Evolutionary conservation across 2,888 invertebrate species (phyloP).

Genomic region (Boloria selene): DNA sequence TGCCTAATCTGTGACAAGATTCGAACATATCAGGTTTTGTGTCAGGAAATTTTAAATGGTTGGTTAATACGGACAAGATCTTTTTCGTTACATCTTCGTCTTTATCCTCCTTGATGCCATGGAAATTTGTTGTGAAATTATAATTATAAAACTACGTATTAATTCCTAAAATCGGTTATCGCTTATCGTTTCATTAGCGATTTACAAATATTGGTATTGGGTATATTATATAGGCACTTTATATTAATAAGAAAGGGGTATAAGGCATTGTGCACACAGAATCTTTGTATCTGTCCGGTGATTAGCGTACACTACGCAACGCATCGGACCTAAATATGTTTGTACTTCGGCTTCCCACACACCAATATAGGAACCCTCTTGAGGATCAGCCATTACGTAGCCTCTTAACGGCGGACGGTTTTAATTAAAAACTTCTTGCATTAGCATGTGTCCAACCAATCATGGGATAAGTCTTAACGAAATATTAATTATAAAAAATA

Average conservation of each 20-base stretch:
- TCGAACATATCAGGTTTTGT: too few species aligned
- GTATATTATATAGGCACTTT: conserved; percentile 23
- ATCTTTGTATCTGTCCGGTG: conserved; percentile 61
- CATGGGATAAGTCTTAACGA: conserved; percentile 68
- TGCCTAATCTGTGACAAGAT: too few species aligned
- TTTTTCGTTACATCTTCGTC: too few species aligned
- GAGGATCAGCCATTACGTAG: conserved; percentile 79
- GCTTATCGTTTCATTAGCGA: not conserved
- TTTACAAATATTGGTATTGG: conserved; percentile 7
- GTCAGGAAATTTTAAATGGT: too few species aligned
- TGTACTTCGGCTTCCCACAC: conserved; percentile 76
- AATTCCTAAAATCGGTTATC: not conserved
- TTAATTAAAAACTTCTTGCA: conserved; percentile 83
- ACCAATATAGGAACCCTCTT: conserved; percentile 77
- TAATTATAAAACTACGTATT: too few species aligned
- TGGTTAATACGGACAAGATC: too few species aligned
- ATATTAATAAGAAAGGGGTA: conserved; percentile 64
- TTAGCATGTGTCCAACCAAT: conserved; percentile 77
- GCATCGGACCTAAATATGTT: conserved; percentile 80
- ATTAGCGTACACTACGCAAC: conserved; percentile 74
- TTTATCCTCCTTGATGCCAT: too few species aligned
- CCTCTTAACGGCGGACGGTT: conserved; percentile 79
- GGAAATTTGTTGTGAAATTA: too few species aligned
- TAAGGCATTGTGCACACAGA: conserved; percentile 65
- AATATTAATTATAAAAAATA: conserved; percentile 1